Evolutionary conservation across 2,113 vertebrate species (phyloP).

Genomic region (Stigmatopora argus): DNA sequence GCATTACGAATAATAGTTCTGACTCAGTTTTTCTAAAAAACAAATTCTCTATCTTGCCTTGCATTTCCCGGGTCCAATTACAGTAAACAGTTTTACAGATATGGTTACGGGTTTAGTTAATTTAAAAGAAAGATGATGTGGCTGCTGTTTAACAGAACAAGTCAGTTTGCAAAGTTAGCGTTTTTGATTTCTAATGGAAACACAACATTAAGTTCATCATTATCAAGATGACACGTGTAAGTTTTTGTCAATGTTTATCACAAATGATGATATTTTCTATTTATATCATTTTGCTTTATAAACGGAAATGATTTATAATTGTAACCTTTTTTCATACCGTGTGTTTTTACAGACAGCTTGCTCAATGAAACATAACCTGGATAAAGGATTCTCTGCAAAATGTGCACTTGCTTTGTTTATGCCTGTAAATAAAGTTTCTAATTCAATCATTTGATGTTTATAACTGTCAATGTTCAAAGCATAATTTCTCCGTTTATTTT

Average conservation of each 20-base stretch:
- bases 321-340: constrained; percentile 54
- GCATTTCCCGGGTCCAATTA: background rate
- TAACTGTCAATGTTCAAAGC: too few species aligned
- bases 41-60: constrained; percentile 8
- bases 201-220: background rate
- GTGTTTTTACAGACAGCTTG: constrained; percentile 35
- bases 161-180: constrained; percentile 4
- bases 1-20: constrained; percentile 50
- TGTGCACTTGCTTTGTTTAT: background rate
- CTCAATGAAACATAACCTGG: constrained; percentile 44
- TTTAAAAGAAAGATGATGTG: constrained; percentile 27
- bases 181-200: background rate
- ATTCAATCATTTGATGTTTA: background rate
- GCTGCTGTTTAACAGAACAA: constrained; percentile 12
- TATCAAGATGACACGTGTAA: constrained; percentile 11
- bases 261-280: constrained; percentile 37
- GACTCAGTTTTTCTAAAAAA: constrained; percentile 16
- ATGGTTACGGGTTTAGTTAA: constrained; percentile 16
- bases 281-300: constrained; percentile 45
- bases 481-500: too few species aligned
- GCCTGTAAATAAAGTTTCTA: background rate
- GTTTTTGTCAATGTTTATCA: constrained; percentile 18
- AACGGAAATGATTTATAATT: constrained; percentile 40
- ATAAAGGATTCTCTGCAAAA: constrained; percentile 12
- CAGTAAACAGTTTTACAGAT: background rate